These are phyloP conservation scores for Megalops atlanticus DNA, from an alignment of 2,113 vertebrate species.

Conservation along the genomic window DNA sequence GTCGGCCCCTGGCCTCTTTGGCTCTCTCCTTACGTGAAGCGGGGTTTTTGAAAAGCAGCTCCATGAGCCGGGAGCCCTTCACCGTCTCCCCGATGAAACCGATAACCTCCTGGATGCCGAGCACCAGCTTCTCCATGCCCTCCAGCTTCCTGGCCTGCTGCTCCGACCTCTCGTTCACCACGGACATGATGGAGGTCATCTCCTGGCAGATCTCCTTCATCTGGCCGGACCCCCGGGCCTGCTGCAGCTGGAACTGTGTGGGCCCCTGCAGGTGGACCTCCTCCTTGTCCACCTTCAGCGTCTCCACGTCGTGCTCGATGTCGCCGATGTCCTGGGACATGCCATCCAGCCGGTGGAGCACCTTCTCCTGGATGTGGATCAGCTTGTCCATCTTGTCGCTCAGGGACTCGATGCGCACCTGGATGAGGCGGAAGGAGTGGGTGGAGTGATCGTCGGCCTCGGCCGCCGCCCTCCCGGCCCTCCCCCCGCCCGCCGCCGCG, in stretches of 20 bases:
- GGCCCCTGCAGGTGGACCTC: slow-evolving; percentile 60
- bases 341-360: slow-evolving; percentile 78
- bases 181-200: slow-evolving; percentile 79
- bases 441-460: background rate
- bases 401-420: slow-evolving; percentile 76
- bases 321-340: slow-evolving; percentile 78
- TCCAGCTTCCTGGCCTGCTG: slow-evolving; percentile 82
- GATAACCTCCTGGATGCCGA: slow-evolving; percentile 81
- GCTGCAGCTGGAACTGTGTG: slow-evolving; percentile 30
- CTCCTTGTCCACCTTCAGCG: slow-evolving; percentile 71
- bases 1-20: slow-evolving; percentile 59
- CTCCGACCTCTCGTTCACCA: slow-evolving; percentile 78
- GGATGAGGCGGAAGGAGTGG: slow-evolving; percentile 65
- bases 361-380: slow-evolving; percentile 78
- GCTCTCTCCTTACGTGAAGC: slow-evolving; percentile 52
- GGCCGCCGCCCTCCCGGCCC: slow-evolving; percentile 26
- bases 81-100: slow-evolving; percentile 79
- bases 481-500: slow-evolving; percentile 42
- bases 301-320: slow-evolving; percentile 77
- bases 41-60: slow-evolving; percentile 70
- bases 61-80: slow-evolving; percentile 74
- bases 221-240: slow-evolving; percentile 51
- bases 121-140: slow-evolving; percentile 80
- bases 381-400: slow-evolving; percentile 84
- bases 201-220: slow-evolving; percentile 76